These are phyloP conservation scores for Coregonus ussuriensis DNA, from an alignment of 2,797 vertebrate genomes.

Conservation along the genomic window DNA sequence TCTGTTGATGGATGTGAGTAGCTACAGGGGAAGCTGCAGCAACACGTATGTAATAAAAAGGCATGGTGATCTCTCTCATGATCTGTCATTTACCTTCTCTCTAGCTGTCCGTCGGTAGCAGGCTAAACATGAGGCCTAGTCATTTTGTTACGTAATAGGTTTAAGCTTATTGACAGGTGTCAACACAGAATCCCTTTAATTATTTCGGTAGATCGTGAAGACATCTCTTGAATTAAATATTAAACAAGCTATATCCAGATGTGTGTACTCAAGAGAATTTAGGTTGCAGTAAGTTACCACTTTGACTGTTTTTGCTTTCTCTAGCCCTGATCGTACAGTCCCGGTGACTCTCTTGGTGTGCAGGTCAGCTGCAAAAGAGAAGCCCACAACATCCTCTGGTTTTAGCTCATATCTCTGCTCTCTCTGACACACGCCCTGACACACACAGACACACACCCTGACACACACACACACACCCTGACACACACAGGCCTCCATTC, in stretches of 20 bases:
- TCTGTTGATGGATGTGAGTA: background rate
- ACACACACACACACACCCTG: conserved; percentile 8
- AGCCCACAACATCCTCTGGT: background rate
- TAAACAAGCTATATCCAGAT: background rate
- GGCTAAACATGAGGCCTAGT: background rate
- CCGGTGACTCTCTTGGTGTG: background rate
- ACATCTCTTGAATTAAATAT: background rate
- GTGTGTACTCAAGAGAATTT: background rate
- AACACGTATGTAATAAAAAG: background rate
- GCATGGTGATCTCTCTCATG: background rate
- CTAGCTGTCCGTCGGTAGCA: background rate
- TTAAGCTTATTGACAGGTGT: background rate
- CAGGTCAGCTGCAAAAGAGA: background rate
- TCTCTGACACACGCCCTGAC: conserved; percentile 5
- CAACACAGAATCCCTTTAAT: no score
- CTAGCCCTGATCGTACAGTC: background rate
- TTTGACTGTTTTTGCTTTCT: background rate
- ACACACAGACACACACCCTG: background rate
- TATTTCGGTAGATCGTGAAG: background rate
- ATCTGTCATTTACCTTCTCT: background rate
- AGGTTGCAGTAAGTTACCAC: background rate
- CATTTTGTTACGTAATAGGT: background rate
- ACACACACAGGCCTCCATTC: conserved; percentile 11
- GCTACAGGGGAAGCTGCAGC: background rate
- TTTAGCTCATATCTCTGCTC: background rate